phyloP scores from a whole-genome alignment of 1,140 invertebrate genomes.

The Diorhabda sublineata region DNA sequence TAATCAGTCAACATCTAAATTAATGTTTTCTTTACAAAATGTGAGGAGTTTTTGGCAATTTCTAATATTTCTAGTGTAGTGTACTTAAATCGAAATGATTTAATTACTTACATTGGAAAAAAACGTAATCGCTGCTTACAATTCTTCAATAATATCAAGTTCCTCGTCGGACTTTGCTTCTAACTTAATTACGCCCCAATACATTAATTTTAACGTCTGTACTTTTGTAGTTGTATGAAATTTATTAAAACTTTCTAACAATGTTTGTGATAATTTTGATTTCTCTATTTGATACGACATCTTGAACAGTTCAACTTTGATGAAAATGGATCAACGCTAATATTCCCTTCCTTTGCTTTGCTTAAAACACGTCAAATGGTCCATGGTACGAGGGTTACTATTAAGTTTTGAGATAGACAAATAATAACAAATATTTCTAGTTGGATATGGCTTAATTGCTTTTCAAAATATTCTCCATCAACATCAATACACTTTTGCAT shows the following conservation, averaged over 20 bases:
- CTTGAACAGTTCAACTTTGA: neutral
- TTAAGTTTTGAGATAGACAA: no score
- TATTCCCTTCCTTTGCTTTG: neutral
- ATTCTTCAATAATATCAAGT: conserved; percentile 1
- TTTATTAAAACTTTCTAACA: neutral
- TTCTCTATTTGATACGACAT: neutral
- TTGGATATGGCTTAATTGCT: no score
- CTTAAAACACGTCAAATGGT: neutral
- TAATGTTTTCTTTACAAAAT: conserved; percentile 1
- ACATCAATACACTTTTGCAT: no score
- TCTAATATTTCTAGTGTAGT: neutral
- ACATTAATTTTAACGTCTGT: neutral
- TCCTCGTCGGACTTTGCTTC: neutral
- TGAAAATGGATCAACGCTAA: neutral
- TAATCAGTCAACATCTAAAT: neutral
- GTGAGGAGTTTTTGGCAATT: neutral
- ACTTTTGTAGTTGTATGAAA: conserved; percentile 1
- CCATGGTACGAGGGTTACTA: neutral
- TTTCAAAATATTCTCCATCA: no score
- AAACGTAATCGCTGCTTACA: neutral
- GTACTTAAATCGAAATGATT: neutral
- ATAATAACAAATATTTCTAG: no score
- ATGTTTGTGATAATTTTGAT: neutral
- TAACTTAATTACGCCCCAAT: neutral
- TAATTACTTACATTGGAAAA: neutral